Evolutionary conservation across 2,888 invertebrate genomes (phyloP), one percentile per base, ranked within the genome.

Genomic region (Volucella inflata): DNA sequence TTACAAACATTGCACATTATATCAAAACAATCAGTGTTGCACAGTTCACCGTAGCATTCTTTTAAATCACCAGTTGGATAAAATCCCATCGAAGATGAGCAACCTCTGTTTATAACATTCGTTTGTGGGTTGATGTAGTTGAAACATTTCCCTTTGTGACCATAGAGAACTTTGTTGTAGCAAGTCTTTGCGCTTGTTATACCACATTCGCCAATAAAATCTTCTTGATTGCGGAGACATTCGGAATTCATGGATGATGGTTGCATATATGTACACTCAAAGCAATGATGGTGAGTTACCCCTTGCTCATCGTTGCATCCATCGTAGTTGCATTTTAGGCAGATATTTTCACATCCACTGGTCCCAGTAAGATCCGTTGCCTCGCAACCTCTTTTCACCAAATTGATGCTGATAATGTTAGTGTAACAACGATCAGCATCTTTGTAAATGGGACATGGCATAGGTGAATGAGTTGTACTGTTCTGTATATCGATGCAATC

Each of bases 291-390:
- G 21, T 89, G 88, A 21, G 62, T 88, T 8, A 90, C 74, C 0
- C 90, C 91, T 8, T 62, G 51, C 74, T 90, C 89, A 2, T 88
- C 87, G 40, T 90, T 90, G 85, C 91, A 90, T 1, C 90, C 90
- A 42, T 89, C 88, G 53, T 89, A 89, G 87, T 90, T 90, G 88
- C 91, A 90, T 80, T 90, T 90, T 16, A 90, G 87, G 79, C 91
- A 91, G 0, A 89, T 88, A 38, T 90, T 88, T 1, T 88, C 87
- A 74, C 91, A 91, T 3, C 50, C 80, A 0, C 2, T 38, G 6
- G 51, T 71, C 0, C 8, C 50, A 1, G 89, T 88, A 9, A 90
- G 76, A 71, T 90, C 88, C 0, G 89, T 87, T 6, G 88, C 67
- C 82, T 89, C 91, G 51, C 91, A 91, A 6, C 91, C 90, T 0